Conservation (phyloP, 2,113 vertebrate species). For the Scolopax mira region DNA sequence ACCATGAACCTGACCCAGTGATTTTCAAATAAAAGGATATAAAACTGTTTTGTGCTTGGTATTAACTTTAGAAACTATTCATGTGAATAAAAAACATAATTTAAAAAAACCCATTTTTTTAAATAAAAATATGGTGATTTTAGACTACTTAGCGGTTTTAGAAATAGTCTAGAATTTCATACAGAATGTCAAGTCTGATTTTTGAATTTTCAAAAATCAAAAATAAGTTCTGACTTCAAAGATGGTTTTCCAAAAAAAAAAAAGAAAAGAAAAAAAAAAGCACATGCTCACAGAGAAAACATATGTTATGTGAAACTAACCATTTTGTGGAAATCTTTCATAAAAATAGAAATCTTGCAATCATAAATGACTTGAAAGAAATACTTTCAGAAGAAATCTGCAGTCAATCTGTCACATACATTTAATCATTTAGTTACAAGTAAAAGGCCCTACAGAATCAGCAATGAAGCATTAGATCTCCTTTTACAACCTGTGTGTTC, state of each 20-base stretch:
- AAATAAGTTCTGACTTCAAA: neutral
- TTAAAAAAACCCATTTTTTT: neutral
- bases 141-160: neutral
- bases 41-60: neutral
- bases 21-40: neutral
- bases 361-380: neutral
- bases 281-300: neutral
- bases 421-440: neutral
- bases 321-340: neutral
- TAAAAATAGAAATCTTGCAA: neutral
- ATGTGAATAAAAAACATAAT: neutral
- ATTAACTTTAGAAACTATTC: neutral
- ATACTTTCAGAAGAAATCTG: neutral
- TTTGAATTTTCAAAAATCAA: neutral
- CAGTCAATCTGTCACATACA: neutral
- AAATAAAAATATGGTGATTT: neutral
- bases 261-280: neutral
- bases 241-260: neutral
- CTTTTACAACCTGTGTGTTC: neutral
- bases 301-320: neutral
- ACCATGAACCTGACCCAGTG: neutral
- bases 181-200: neutral
- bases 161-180: neutral
- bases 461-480: neutral
- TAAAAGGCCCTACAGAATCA: neutral